Evolutionary conservation across 2,113 vertebrate genomes (phyloP).

Genomic region (Blennius ocellaris): DNA sequence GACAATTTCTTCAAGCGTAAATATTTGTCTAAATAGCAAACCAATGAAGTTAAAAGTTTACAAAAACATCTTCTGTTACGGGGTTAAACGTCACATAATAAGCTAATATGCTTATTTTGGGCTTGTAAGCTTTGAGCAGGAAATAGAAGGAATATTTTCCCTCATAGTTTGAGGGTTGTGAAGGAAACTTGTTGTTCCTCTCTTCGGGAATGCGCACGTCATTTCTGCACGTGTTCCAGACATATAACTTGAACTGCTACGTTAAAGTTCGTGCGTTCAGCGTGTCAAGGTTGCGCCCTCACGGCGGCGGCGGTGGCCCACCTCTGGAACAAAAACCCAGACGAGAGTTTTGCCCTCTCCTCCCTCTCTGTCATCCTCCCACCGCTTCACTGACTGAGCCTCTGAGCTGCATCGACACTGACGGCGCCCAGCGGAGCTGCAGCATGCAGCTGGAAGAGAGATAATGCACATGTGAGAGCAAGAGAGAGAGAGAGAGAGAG

Average conservation of each 20-base stretch:
- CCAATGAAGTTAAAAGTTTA: too few species aligned
- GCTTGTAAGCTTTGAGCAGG: too few species aligned
- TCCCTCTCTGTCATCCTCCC: conserved; percentile 32
- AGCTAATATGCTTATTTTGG: too few species aligned
- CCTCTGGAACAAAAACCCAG: conserved; percentile 37
- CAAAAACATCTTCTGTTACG: too few species aligned
- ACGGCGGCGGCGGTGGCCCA: conserved; percentile 8
- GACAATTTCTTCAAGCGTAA: too few species aligned
- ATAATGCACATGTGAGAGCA: conserved; percentile 17
- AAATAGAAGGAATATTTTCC: too few species aligned
- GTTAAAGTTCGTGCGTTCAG: conserved; percentile 11
- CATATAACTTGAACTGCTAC: background rate
- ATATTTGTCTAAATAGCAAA: too few species aligned
- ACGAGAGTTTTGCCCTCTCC: conserved; percentile 34
- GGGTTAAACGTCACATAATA: too few species aligned
- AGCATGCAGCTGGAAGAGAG: conserved; percentile 74
- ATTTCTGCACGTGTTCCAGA: background rate
- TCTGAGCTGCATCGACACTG: conserved; percentile 64
- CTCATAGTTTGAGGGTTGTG: too few species aligned
- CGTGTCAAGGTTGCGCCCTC: conserved; percentile 45
- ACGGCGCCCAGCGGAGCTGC: conserved; percentile 68
- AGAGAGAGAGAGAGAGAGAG: background rate
- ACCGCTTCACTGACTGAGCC: conserved; percentile 64
- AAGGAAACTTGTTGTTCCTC: too few species aligned
- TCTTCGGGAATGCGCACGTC: too few species aligned